phyloP scores from a whole-genome alignment of 2,113 vertebrate species.

The Urocitellus parryii region DNA sequence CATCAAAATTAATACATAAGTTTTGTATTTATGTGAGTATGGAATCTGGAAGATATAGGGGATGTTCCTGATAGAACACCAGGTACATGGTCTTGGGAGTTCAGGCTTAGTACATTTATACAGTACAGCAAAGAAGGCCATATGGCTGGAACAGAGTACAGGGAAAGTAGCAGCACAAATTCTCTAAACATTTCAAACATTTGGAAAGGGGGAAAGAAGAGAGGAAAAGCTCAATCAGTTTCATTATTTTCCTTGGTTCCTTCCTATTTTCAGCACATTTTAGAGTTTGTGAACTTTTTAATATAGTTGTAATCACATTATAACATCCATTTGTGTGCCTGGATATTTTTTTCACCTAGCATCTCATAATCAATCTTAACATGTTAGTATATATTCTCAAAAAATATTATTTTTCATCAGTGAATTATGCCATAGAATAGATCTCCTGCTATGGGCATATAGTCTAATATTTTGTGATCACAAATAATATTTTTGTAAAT shows the following conservation, averaged over 20 bases:
- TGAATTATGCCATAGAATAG: background rate
- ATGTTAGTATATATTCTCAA: background rate
- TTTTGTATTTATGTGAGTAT: background rate
- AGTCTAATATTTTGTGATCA: conserved; percentile 9
- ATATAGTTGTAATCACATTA: background rate
- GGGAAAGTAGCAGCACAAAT: background rate
- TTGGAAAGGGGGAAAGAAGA: background rate
- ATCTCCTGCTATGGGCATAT: background rate
- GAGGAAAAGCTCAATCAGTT: background rate
- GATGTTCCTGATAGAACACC: conserved; percentile 1
- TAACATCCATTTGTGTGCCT: background rate
- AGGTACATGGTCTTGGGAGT: background rate
- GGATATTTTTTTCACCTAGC: background rate
- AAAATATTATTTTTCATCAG: background rate
- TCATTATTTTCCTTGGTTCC: background rate
- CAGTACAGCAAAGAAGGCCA: background rate
- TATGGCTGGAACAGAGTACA: background rate
- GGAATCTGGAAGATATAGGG: background rate
- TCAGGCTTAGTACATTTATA: background rate
- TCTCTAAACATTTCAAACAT: conserved; percentile 15
- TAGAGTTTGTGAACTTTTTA: conserved; percentile 33
- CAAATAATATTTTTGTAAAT: conserved; percentile 17
- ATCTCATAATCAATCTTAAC: background rate
- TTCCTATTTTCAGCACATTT: background rate
- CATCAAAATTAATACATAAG: background rate